Evolutionary conservation across 2,113 vertebrate genomes (phyloP), one percentile per base, ranked within the genome.

Genomic region (Sapajus apella): DNA sequence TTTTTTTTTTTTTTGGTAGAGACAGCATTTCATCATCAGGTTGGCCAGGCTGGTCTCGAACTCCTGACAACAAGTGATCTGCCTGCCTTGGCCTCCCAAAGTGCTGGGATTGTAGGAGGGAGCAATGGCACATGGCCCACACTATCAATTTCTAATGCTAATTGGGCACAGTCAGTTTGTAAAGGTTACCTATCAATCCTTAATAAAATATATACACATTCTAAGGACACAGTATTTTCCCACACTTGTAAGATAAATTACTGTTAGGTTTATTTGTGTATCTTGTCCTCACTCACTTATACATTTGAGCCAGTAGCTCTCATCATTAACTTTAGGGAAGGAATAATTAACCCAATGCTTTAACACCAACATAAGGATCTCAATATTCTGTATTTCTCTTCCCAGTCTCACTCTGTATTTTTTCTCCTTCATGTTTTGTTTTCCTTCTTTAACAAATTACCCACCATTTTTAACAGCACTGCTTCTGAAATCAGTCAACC

Each of bases 321-420:
- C n/a, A 72, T 87, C 82, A 87, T 86, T 96, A 93, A 97, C 40
- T 90, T 64, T 30, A 47, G 23, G 8, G 43, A 92, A 90, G 30
- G 90, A 95, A 97, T 86, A 95, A 97, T 96, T 97, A 97, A 84
- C 88, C 76, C 75, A 45, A 0, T 27, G 27, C 13, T 92, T 87
- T 80, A 56, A 77, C 11, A 82, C 9, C 52, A 37, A 58, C 25
- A 27, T 30, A 11, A 70, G 20, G 8, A 16, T 58, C n/a, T 90
- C 40, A 52, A 27, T 52, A 55, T 7, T 18, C 3, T 18, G 1
- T 25, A 25, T n/a, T n/a, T 88, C 30, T 92, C 58, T 88, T 87
- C n/a, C n/a, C 64, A 58, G 2, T 25, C 43, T 95, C 47, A 68
- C 37, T 45, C 3, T 56, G 12, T 43, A 11, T 32, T 66, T 58